A percentile compares a stretch with the other conserved stretches of the same genome.
Evolutionary conservation across 2,113 vertebrate species (phyloP).

Genomic region (Eurystomus gularis): DNA sequence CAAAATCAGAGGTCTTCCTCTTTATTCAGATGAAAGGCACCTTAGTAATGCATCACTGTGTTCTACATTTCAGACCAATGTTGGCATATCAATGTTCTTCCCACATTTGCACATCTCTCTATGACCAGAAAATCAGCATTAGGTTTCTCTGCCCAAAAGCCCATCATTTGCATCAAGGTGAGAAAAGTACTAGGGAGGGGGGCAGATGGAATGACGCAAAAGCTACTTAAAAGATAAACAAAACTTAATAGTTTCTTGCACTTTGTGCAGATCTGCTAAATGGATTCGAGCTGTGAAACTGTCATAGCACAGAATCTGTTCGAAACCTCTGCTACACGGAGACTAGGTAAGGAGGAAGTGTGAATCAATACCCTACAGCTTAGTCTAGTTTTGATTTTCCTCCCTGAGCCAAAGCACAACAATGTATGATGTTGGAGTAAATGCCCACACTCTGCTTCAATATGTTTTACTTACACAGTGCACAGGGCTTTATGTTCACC

Average conservation of each 20-base stretch:
- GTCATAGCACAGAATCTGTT: background rate
- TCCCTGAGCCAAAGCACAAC: background rate
- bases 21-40: background rate
- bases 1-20: background rate
- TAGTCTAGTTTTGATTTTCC: background rate
- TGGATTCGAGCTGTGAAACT: background rate
- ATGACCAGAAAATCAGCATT: conserved; percentile 39
- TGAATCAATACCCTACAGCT: background rate
- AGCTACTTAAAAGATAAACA: conserved; percentile 14
- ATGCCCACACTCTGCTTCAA: background rate
- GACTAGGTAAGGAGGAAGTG: background rate
- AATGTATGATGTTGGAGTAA: background rate
- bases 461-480: background rate
- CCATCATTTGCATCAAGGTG: conserved; percentile 29
- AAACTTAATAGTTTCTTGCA: conserved; percentile 27
- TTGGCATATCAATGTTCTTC: background rate
- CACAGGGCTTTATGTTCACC: background rate
- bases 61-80: background rate
- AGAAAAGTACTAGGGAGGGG: conserved; percentile 11
- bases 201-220: background rate
- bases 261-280: conserved; percentile 28
- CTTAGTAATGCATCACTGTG: background rate
- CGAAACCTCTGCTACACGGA: background rate
- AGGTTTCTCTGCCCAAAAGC: conserved; percentile 3
- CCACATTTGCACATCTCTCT: background rate